A percentile compares a stretch with the other conserved stretches of the same genome.
phyloP scores from a whole-genome alignment of 2,797 vertebrate species.

The Mallotus villosus region DNA sequence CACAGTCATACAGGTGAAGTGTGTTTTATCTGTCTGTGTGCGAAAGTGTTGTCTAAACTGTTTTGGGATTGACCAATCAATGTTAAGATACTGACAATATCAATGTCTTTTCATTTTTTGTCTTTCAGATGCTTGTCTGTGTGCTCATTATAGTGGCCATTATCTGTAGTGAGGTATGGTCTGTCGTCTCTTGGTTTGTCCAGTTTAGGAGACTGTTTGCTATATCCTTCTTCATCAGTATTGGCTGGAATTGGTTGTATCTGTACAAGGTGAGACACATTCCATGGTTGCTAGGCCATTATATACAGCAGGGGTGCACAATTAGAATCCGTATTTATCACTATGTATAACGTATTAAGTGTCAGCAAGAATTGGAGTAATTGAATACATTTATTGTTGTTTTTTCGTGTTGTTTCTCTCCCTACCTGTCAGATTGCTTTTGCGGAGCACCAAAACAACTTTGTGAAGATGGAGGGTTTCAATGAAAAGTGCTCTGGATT shows the following conservation, averaged over 20 bases:
- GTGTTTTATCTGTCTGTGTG: too few relatives aligned
- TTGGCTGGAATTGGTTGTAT: constrained; percentile 95
- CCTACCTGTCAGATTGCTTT: constrained; percentile 78
- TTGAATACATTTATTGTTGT: constrained; percentile 32
- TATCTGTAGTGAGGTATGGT: constrained; percentile 85
- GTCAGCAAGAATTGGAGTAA: too few relatives aligned
- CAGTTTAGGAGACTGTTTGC: constrained; percentile 81
- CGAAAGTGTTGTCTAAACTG: too few relatives aligned
- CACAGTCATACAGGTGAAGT: constrained; percentile 74
- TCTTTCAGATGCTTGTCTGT: constrained; percentile 51
- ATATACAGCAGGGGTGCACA: too few relatives aligned
- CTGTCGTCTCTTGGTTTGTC: constrained; percentile 78
- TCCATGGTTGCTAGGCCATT: neutral
- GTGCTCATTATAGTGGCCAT: constrained; percentile 64
- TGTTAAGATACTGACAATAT: neutral
- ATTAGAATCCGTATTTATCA: too few relatives aligned
- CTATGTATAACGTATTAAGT: too few relatives aligned
- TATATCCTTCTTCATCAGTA: constrained; percentile 84
- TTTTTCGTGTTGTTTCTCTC: constrained; percentile 37
- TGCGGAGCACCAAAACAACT: constrained; percentile 85
- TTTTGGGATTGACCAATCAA: neutral
- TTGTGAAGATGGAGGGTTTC: constrained; percentile 77
- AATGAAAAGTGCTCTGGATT: constrained; percentile 75
- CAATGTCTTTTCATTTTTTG: constrained; percentile 13
- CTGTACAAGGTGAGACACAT: constrained; percentile 85